phyloP scores from a whole-genome alignment of 1,140 invertebrate species.

The Rhynchophorus ferrugineus region DNA sequence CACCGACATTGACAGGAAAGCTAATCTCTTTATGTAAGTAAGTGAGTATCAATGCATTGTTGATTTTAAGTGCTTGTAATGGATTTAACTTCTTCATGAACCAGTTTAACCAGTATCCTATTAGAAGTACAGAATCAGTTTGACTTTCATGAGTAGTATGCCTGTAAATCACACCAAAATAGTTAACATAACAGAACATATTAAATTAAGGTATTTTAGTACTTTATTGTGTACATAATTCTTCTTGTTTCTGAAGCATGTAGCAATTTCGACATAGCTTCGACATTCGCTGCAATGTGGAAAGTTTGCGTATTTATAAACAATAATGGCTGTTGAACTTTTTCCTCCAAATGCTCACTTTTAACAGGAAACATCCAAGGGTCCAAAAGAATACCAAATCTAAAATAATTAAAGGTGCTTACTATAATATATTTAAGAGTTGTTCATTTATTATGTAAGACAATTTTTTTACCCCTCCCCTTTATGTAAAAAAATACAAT shows the following conservation, averaged over 20 bases:
- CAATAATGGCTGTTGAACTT: constrained; percentile 50
- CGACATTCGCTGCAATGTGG: constrained; percentile 53
- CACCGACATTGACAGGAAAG: constrained; percentile 17
- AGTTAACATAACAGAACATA: too few species aligned
- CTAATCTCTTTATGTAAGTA: constrained; percentile 37
- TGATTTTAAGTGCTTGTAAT: constrained; percentile 38
- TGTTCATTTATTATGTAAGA: too few species aligned
- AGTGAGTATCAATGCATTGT: constrained; percentile 39
- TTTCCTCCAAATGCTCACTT: constrained; percentile 42
- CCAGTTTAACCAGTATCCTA: constrained; percentile 44
- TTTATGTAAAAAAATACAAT: too few species aligned
- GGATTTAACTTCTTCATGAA: constrained; percentile 44
- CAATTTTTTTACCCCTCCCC: too few species aligned
- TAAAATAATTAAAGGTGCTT: constrained; percentile 34
- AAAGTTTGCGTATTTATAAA: constrained; percentile 62
- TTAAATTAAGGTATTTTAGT: constrained; percentile 21
- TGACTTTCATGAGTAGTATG: constrained; percentile 45
- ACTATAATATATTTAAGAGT: too few species aligned
- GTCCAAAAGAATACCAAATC: constrained; percentile 53
- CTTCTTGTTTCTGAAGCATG: constrained; percentile 26
- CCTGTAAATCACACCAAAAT: too few species aligned
- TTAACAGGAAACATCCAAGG: constrained; percentile 65
- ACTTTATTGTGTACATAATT: constrained; percentile 47
- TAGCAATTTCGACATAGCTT: constrained; percentile 46
- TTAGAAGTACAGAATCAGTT: constrained; percentile 40